Evolutionary conservation across 2,113 vertebrate genomes (phyloP), one percentile per base, ranked within the genome.

Genomic region (Raja brachyura): DNA sequence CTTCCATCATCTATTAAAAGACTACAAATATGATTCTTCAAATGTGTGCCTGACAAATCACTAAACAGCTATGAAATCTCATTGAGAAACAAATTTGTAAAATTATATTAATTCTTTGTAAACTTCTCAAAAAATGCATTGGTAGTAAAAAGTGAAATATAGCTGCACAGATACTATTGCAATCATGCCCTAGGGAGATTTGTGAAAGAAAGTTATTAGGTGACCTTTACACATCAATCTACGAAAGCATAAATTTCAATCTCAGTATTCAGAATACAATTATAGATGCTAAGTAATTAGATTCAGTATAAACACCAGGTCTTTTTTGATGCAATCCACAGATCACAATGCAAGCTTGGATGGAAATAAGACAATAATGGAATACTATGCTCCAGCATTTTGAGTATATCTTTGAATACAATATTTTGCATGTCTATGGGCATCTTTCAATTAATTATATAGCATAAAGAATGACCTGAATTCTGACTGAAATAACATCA

Each of bases 181-280:
- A 90, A 70, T 70, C 14, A 90, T 90, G 18, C 63, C 86, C 86
- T 68, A 61, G 10, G 86, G 86, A 39, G 63, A 70, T 39, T 81
- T 33, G 22, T 10, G 61, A 70, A 90, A 90, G 86, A 90, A 61
- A 39, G 9, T n/a, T 28, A 92, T 22, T 22, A 54, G 48, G 33
- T 54, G 90, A 92, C 90, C 90, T 92, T 74, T 92, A 73, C 90
- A 73, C 14, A 20, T 92, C 90, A 92, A 92, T 54, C 33, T 68
- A 54, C 22, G 39, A 92, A 92, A 73, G 70, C 66, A 73, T 18
- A 73, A 54, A 54, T 73, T 54, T 73, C 9, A 54, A 90, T 16
- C 56, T 13, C 31, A 10, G 7, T 33, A 61, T 56, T 70, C 31
- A 39, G 63, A 48, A 85, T 39, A 61, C 86, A 39, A 90, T 70